These are phyloP conservation scores for Thysanoteuthis rhombus DNA, from an alignment of 2,888 invertebrate genomes.

Conservation along the genomic window DNA sequence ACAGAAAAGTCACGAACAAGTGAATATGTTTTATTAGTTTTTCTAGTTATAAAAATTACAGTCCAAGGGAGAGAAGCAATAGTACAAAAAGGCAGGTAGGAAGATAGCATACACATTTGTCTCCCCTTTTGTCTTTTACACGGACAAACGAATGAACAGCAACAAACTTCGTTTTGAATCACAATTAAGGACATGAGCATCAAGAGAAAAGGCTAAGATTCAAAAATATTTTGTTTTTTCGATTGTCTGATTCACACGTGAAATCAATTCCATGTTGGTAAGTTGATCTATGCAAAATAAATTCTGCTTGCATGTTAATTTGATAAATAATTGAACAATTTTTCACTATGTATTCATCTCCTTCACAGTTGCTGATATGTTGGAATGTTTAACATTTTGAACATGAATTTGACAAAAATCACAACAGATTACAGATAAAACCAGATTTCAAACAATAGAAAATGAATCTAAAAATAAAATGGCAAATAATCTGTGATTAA, in stretches of 20 bases:
- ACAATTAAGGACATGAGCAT: background rate
- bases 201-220: background rate
- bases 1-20: background rate
- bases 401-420: background rate
- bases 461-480: background rate
- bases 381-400: background rate
- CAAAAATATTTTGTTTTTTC: background rate
- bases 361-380: background rate
- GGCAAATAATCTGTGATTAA: no score
- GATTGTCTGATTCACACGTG: no score
- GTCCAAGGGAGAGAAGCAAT: background rate
- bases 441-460: background rate
- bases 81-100: background rate
- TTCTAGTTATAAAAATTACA: background rate
- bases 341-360: background rate
- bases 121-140: background rate
- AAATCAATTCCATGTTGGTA: no score
- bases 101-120: background rate
- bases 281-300: no score
- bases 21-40: background rate
- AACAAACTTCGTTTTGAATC: background rate
- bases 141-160: no score
- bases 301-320: no score
- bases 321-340: no score
- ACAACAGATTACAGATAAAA: background rate